Conservation (phyloP, 2,888 invertebrate species). For the Smittia sp. region DNA sequence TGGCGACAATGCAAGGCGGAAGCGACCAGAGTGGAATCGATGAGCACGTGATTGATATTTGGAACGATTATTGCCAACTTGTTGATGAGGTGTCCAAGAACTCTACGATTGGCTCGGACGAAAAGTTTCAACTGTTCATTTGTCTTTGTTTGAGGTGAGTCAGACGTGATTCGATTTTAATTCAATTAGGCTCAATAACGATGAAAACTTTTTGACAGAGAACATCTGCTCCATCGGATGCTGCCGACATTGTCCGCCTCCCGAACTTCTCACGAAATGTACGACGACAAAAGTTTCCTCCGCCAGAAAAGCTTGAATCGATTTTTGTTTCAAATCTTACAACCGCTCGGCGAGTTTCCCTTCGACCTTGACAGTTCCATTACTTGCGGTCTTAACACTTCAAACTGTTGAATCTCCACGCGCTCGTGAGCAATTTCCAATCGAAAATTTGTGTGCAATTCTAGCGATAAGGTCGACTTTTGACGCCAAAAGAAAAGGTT, state of each 20-base stretch:
- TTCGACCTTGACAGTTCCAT: constrained; percentile 83
- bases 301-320: constrained; percentile 81
- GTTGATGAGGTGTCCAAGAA: constrained; percentile 77
- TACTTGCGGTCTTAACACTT: constrained; percentile 52
- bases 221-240: constrained; percentile 86
- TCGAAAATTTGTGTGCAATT: constrained; percentile 23
- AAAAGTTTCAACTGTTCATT: constrained; percentile 95
- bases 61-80: constrained; percentile 84
- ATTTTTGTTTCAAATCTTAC: constrained; percentile 85
- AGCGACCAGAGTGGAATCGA: constrained; percentile 51
- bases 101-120: constrained; percentile 88
- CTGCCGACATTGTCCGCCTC: constrained; percentile 87
- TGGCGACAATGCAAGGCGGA: constrained; percentile 46
- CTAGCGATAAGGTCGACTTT: neutral
- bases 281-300: constrained; percentile 93
- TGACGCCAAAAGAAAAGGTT: constrained; percentile 8
- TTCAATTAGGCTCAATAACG: neutral
- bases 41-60: constrained; percentile 64
- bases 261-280: constrained; percentile 88
- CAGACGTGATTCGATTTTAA: constrained; percentile 5
- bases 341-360: constrained; percentile 85
- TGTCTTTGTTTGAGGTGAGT: constrained; percentile 86
- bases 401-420: constrained; percentile 12
- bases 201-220: constrained; percentile 57
- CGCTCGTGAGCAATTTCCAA: neutral